phyloP scores from a whole-genome alignment of 2,113 vertebrate species.

The Saimiri boliviensis region DNA sequence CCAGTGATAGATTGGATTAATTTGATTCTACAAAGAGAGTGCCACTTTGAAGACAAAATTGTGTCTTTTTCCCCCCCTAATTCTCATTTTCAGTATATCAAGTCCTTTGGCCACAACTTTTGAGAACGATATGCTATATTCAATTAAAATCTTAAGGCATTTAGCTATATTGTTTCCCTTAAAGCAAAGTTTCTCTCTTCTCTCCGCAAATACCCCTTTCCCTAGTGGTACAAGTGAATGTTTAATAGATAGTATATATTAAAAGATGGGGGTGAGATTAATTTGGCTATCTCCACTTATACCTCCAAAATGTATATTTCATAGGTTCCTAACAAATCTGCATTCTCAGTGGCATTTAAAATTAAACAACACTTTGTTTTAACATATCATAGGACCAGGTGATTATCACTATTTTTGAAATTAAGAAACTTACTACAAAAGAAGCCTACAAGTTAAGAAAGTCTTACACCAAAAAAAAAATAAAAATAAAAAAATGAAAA shows the following conservation, averaged over 20 bases:
- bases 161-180: neutral
- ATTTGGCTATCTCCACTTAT: neutral
- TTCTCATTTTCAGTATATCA: neutral
- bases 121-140: neutral
- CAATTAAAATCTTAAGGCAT: neutral
- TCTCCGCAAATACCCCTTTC: neutral
- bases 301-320: neutral
- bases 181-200: neutral
- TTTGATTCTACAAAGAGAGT: constrained; percentile 46
- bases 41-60: neutral
- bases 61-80: neutral
- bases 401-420: neutral
- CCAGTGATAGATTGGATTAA: constrained; percentile 39
- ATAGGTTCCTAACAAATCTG: neutral
- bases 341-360: constrained; percentile 2
- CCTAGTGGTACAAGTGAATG: too few species aligned
- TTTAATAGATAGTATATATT: neutral
- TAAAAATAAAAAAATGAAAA: neutral
- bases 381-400: neutral
- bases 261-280: neutral
- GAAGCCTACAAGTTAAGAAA: neutral
- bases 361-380: neutral
- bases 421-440: neutral
- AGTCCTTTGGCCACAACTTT: neutral
- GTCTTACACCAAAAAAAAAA: neutral